A percentile compares a stretch with the other conserved stretches of the same genome.
Evolutionary conservation across 1,140 invertebrate genomes (phyloP).

Genomic region (Teleopsis dalmanni): DNA sequence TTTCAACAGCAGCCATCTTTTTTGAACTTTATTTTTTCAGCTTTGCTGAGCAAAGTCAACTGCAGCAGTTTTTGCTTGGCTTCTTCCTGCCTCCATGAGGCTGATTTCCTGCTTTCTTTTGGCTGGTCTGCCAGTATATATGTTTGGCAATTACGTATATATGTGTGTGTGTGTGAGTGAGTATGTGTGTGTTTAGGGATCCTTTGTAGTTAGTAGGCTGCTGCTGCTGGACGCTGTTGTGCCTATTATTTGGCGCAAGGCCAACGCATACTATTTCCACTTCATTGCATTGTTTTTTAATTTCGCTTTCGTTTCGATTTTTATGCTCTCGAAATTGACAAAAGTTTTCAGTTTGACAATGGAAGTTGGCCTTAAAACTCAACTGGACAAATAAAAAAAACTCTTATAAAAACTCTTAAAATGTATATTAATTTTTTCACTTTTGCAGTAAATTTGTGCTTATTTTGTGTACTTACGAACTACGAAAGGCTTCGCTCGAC

Average conservation of each 20-base stretch:
- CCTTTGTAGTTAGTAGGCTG: background rate
- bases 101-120: no score
- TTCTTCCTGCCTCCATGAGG: no score
- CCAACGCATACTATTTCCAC: slow-evolving; percentile 9
- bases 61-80: no score
- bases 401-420: background rate
- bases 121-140: slow-evolving; percentile 5
- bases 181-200: background rate
- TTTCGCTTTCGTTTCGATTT: slow-evolving; percentile 5
- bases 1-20: no score
- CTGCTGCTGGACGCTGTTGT: background rate
- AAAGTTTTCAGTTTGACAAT: background rate
- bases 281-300: slow-evolving; percentile 7
- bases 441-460: background rate
- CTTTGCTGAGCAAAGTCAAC: no score
- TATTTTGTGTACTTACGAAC: background rate
- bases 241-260: slow-evolving; percentile 5
- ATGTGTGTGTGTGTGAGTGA: background rate
- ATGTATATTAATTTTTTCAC: background rate
- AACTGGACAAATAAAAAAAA: background rate
- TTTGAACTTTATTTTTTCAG: no score
- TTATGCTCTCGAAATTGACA: slow-evolving; percentile 1
- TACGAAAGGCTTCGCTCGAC: no score
- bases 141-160: background rate
- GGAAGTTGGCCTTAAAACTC: background rate